Evolutionary conservation across 2,888 invertebrate genomes (phyloP), one percentile per base, ranked within the genome.

Genomic region (Yponomeuta sedellus): DNA sequence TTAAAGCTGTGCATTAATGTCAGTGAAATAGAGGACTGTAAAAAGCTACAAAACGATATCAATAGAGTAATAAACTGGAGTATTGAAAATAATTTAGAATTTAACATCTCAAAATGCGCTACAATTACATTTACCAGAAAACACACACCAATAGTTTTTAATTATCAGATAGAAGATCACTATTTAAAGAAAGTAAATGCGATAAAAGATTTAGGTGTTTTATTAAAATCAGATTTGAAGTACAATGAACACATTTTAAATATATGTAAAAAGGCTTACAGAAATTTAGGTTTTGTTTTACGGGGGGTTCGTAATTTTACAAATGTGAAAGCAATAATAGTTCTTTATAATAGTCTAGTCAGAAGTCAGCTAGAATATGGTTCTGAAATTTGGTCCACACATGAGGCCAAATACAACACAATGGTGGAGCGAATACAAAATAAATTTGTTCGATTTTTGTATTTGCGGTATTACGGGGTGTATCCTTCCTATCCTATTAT

Each of bases 381-480:
- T 65, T 64, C 68, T 11, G 66, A 64, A 22, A 57, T 70, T 20
- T 70, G 69, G 69, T 34, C 64, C 28, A 69, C 70, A n/a, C 58
- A 59, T 61, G 69, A 69, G 25, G 63, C 64, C 5, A 68, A 68
- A 64, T 66, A 62, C 62, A 58, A 25, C 22, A 34, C 39, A 10
- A 56, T 62, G 63, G 10, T 66, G 64, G 63, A 44, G 40, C 12
- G 59, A 10, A 56, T 64, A 6, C 64, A 64, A 22, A 64, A 64
- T 52, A 64, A 64, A 28, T 64, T 64, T 56, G 20, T 56, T 25
- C 52, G 64, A 10, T 52, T 19, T 56, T 11, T 64, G 8, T 64
- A 64, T 64, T 56, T 56, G 4, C 22, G 28, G 6, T 19, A 22
- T 16, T 64, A 64, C 34, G 64, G 52, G 20, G 34, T 64, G 6